Base-by-base conservation (phyloP, 2,113 vertebrate genomes). In the Pogonocichla stellata region DNA sequence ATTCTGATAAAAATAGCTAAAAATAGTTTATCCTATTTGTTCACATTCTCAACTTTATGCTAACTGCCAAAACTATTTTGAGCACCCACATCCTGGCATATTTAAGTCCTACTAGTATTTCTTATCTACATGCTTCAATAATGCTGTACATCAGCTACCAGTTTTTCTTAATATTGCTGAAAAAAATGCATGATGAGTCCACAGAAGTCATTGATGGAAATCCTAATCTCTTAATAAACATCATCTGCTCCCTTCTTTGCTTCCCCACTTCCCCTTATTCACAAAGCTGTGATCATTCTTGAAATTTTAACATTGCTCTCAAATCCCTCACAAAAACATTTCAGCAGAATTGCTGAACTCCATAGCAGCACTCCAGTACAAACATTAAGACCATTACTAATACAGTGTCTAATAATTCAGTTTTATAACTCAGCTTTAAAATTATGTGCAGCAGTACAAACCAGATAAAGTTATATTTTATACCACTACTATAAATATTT, bases 21-120 rank as follows among this genome's bases (percentile, higher is more conserved):
- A 95, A 86, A 81, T 66, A 86, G 10, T 47, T 88, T 79, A 43
- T 90, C 28, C 11, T 74, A 51, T 91, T 95, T 95, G 51, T 80
- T 95, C 64, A 64, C 18, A 65, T 91, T 92, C 42, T 92, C 40
- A 80, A 33, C 36, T 83, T 38, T 88, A 34, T 51, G 60, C 14
- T 51, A 95, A 57, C 45, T 88, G 75, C 47, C 71, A 93, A 94
- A 82, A 95, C 60, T 84, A 81, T 94, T 89, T 92, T 95, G 95
- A 95, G 70, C 28, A 40, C 57, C 25, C 34, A 61, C 42, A 94
- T 81, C 26, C 60, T 85, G 19, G 42, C 33, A 92, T 34, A 53
- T 92, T 93, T 90, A 88, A 83, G 54, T 90, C 53, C 61, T 86
- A 38, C n/a, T 69, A 83, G 31, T 75, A 58, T 82, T 88, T 87